Base-by-base conservation (phyloP, 1,140 invertebrate species). In the Apis dorsata region DNA sequence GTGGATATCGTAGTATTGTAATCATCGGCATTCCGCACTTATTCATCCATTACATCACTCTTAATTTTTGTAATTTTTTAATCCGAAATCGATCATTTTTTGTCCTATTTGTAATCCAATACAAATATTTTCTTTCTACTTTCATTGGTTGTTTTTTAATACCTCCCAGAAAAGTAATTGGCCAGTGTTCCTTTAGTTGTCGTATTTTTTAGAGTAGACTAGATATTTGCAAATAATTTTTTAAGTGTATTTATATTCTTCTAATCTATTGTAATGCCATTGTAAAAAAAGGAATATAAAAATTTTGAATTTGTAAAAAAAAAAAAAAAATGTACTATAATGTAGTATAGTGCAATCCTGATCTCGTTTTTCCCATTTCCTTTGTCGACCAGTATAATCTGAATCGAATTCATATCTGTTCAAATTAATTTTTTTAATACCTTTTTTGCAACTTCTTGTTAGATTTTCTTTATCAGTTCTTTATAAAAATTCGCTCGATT, bases 81-180 rank as follows among this genome's bases (percentile, higher is more conserved):
- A 34, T 79, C 34, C 65, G 63, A 66, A n/a, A 44, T 53, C 49
- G 24, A 62, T 76, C 28, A 79, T 59, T 79, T n/a, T 59, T 79
- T 59, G 79, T 74, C 49, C 73, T 66, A 69, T 69, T 44, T 44
- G 73, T 75, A 68, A 77, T 60, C 53, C 73, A 81, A 81, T 81
- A 84, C 78, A 75, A 90, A 90, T 92, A 92, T 92, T 91, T 91
- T 92, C 91, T 92, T 92, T 91, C 91, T 90, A 86, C 84, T 84
- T 73, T 68, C 34, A 88, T 89, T 85, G 83, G 89, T 89, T 83
- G 81, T 90, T 88, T 86, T 79, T 84, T 88, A 84, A 89, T 83
- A 85, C 86, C 87, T 89, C 90, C 90, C 89, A 86, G 85, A 83
- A 86, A 88, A 87, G 53, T 84, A 86, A 80, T 88, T 85, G 85